A percentile compares a stretch with the other conserved stretches of the same genome.
Evolutionary conservation across 2,888 invertebrate species (phyloP).

Genomic region (Brenthis ino): DNA sequence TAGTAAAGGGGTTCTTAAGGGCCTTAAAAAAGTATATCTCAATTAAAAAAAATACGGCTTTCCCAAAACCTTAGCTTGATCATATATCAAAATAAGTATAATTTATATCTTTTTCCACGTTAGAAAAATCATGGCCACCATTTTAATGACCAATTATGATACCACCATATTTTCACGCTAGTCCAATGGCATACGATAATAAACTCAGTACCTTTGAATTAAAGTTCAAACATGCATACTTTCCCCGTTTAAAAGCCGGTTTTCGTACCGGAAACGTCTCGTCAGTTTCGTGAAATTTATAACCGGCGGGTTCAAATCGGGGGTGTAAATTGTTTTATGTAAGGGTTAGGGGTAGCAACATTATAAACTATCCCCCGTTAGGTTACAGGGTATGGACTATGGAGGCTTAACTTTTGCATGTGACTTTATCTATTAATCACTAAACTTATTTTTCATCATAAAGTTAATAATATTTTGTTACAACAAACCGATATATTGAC

Average conservation of each 20-base stretch:
- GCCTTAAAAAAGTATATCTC: conserved; percentile 15
- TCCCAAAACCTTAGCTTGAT: conserved; percentile 23
- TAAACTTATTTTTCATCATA: conserved; percentile 1
- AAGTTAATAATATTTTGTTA: background rate
- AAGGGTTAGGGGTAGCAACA: conserved; percentile 48
- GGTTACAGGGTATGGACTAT: conserved; percentile 27
- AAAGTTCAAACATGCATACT: conserved; percentile 36
- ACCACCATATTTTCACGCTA: conserved; percentile 41
- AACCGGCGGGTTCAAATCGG: conserved; percentile 57
- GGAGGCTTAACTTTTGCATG: conserved; percentile 33
- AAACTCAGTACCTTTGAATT: conserved; percentile 27
- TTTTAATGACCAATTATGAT: conserved; percentile 46
- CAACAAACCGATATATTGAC: too few species aligned
- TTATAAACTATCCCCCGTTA: conserved; percentile 39
- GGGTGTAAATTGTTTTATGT: conserved; percentile 69
- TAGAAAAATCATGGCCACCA: conserved; percentile 36
- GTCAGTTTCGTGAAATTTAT: conserved; percentile 73
- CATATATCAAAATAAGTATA: conserved; percentile 29
- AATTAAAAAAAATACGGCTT: conserved; percentile 19
- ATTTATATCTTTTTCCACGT: conserved; percentile 34
- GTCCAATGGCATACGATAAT: conserved; percentile 18
- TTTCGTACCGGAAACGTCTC: conserved; percentile 68
- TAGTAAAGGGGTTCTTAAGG: background rate
- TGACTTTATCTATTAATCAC: conserved; percentile 9
- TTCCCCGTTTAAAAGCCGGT: conserved; percentile 66